Evolutionary conservation across 1,140 invertebrate genomes (phyloP).

Genomic region (Caerostris extrusa): DNA sequence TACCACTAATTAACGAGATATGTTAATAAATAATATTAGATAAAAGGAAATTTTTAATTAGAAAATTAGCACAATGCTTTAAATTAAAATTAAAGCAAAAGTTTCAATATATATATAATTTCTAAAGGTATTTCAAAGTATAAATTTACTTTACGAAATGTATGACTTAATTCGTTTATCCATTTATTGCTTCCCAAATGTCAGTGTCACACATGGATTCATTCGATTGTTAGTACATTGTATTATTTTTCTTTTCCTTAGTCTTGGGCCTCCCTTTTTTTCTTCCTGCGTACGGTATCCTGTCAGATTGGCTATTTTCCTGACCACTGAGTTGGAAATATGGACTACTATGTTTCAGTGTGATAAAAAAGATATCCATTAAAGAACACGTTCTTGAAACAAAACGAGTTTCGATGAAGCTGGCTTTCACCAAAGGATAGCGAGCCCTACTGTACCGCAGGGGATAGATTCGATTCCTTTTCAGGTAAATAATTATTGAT

Average conservation of each 20-base stretch:
- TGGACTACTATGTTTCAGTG: slow-evolving; percentile 47
- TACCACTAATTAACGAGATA: no score
- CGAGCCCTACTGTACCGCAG: slow-evolving; percentile 11
- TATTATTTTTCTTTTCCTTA: slow-evolving; percentile 9
- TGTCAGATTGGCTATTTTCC: slow-evolving; percentile 71
- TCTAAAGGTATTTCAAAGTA: neutral
- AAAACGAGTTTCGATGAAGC: slow-evolving; percentile 35
- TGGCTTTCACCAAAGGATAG: neutral
- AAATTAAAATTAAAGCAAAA: no score
- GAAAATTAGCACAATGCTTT: no score
- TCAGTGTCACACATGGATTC: slow-evolving; percentile 26
- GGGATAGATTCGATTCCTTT: slow-evolving; percentile 27
- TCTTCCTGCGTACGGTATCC: neutral
- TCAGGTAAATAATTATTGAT: slow-evolving; percentile 60
- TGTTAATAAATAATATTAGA: no score
- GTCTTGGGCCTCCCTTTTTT: slow-evolving; percentile 7
- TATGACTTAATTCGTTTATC: slow-evolving; percentile 48
- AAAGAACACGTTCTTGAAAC: slow-evolving; percentile 65
- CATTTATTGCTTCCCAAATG: neutral
- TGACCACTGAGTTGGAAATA: slow-evolving; percentile 68
- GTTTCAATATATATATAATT: no score
- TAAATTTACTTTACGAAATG: neutral
- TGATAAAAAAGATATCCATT: slow-evolving; percentile 71
- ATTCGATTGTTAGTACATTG: slow-evolving; percentile 57
- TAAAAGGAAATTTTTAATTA: no score